Conservation (phyloP, 1,140 invertebrate genomes). For the Orchestia grillus region DNA sequence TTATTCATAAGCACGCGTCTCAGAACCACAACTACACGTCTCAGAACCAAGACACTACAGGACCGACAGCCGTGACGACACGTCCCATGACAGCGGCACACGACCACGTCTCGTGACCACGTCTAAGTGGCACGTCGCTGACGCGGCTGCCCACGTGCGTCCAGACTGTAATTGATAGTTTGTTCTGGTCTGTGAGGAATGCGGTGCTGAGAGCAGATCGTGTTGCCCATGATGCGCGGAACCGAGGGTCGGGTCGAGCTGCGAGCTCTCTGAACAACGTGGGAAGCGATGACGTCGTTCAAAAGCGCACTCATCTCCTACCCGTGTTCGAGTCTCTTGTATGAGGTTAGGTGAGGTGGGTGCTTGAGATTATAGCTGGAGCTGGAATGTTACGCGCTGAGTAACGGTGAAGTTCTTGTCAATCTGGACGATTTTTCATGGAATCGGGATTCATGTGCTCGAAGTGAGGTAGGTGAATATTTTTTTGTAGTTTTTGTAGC, state of each 20-base stretch:
- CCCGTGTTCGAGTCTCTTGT: background rate
- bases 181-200: conserved; percentile 18
- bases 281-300: background rate
- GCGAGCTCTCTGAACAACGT: background rate
- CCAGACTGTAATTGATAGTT: conserved; percentile 26
- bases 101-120: background rate
- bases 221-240: conserved; percentile 8
- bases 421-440: background rate
- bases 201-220: conserved; percentile 19
- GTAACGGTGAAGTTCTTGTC: no score
- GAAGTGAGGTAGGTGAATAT: no score
- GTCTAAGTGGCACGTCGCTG: background rate
- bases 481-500: background rate
- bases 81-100: background rate
- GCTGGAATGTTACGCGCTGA: no score
- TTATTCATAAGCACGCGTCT: no score
- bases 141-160: conserved; percentile 8
- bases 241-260: background rate
- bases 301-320: background rate
- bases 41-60: background rate
- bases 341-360: no score
- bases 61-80: background rate
- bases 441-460: background rate
- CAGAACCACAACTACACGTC: background rate
- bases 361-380: no score